Conservation (phyloP, 2,888 invertebrate species). For the Hyles lineata region DNA sequence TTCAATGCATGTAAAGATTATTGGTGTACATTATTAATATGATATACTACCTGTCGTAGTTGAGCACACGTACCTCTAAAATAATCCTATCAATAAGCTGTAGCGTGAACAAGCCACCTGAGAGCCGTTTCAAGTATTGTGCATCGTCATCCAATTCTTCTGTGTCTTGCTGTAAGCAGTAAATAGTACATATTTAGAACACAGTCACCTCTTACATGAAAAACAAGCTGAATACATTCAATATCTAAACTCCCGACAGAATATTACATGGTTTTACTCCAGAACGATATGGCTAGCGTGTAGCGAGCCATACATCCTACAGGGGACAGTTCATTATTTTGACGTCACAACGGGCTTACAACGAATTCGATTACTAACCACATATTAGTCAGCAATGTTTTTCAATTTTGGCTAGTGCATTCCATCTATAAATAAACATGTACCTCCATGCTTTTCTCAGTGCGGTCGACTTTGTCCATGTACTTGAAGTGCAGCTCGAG, state of each 20-base stretch:
- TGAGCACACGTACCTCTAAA: constrained; percentile 85
- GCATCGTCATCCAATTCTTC: constrained; percentile 93
- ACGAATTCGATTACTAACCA: no score
- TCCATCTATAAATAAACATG: background rate
- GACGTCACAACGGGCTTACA: no score
- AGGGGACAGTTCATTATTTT: no score
- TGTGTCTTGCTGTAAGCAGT: constrained; percentile 71
- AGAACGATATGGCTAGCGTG: no score
- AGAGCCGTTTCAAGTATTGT: constrained; percentile 94
- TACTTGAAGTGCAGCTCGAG: constrained; percentile 99
- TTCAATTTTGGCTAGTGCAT: no score
- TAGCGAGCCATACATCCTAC: no score
- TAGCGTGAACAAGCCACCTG: constrained; percentile 97
- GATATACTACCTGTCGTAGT: background rate
- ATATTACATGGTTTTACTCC: no score
- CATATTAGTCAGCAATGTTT: no score
- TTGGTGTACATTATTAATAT: background rate
- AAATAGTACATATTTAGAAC: constrained; percentile 12
- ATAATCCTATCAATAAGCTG: constrained; percentile 97
- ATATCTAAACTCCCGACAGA: no score
- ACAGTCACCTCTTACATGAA: background rate
- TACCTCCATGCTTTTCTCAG: constrained; percentile 91
- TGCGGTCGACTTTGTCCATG: constrained; percentile 94
- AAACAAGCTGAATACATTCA: background rate
- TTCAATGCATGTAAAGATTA: no score